These are phyloP conservation scores for Himantopus leucocephalus DNA, from an alignment of 2,113 vertebrate genomes.

Conservation along the genomic window DNA sequence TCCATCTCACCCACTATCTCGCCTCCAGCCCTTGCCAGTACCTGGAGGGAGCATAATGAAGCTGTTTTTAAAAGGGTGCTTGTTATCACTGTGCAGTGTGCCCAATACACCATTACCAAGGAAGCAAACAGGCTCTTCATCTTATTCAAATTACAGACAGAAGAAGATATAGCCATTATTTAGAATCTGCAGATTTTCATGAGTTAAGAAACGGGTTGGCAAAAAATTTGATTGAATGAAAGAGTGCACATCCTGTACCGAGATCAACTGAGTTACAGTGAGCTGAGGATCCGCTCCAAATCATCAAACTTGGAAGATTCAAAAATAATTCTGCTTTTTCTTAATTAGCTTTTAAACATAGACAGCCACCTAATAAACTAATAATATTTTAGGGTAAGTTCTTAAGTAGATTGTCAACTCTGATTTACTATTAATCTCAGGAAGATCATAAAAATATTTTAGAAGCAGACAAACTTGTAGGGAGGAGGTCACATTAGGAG, in stretches of 20 bases:
- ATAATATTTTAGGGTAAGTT: background rate
- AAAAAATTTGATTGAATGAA: background rate
- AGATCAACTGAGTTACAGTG: background rate
- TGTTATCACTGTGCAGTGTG: background rate
- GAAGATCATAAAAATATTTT: background rate
- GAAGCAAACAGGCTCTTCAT: background rate
- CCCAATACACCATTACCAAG: background rate
- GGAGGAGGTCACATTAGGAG: background rate
- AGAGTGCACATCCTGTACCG: background rate
- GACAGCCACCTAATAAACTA: background rate
- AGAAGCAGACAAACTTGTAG: background rate
- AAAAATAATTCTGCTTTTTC: background rate
- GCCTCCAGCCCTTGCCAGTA: background rate
- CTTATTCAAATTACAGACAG: background rate
- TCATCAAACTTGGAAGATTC: background rate
- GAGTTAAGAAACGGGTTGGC: background rate
- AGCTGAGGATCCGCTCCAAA: background rate
- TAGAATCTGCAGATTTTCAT: background rate
- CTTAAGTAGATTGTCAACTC: background rate
- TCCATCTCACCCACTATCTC: conserved; percentile 5
- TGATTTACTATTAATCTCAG: background rate
- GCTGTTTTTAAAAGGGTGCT: conserved; percentile 26
- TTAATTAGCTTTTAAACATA: background rate
- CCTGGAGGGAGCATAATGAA: conserved; percentile 36
- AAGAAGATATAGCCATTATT: background rate